These are phyloP conservation scores for Osmerus eperlanus DNA, from an alignment of 2,113 vertebrate genomes.

Conservation along the genomic window DNA sequence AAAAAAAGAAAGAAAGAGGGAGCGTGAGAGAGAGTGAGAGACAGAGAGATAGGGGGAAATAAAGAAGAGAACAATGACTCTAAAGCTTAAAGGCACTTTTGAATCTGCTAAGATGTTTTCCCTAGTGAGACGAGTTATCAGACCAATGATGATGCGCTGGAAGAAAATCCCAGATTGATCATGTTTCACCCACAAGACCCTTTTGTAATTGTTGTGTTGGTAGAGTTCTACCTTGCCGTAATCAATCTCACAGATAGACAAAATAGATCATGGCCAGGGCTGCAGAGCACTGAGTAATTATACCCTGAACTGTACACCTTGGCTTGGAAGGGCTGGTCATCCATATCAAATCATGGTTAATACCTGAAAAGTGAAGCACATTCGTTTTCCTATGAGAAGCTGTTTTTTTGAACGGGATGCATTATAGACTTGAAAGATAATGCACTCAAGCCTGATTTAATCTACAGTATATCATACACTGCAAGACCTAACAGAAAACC, in stretches of 20 bases:
- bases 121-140: constrained; percentile 18
- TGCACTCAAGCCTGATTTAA: too few species aligned
- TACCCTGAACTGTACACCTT: background rate
- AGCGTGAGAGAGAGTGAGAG: background rate
- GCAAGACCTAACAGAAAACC: too few species aligned
- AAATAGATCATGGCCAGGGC: background rate
- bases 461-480: too few species aligned
- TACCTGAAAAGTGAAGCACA: too few species aligned
- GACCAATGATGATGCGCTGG: constrained; percentile 20
- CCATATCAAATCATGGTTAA: too few species aligned
- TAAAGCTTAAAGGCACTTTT: constrained; percentile 9
- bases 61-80: constrained; percentile 21
- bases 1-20: background rate
- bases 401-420: too few species aligned
- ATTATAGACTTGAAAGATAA: too few species aligned
- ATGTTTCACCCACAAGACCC: background rate
- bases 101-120: constrained; percentile 34
- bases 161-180: constrained; percentile 17
- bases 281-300: background rate
- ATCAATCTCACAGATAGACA: constrained; percentile 3
- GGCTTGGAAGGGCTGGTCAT: background rate
- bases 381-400: too few species aligned
- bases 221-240: constrained; percentile 10
- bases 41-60: background rate
- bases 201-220: background rate